phyloP scores from a whole-genome alignment of 2,797 vertebrate genomes.

The Macrochelys suwanniensis region DNA sequence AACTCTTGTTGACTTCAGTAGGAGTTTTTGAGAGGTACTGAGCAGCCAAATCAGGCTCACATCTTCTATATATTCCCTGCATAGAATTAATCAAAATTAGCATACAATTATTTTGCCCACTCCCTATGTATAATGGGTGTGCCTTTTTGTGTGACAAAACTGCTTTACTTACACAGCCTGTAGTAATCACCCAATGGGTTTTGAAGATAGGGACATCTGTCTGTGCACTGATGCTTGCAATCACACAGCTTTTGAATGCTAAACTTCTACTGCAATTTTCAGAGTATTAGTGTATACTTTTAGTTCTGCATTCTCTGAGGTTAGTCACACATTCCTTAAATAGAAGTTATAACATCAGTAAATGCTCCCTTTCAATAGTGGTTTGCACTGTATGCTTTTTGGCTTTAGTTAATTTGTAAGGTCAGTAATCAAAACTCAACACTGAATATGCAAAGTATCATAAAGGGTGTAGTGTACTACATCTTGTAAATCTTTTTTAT shows the following conservation, averaged over 20 bases:
- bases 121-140: background rate
- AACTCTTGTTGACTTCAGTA: background rate
- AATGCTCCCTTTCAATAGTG: constrained; percentile 1
- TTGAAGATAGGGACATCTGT: constrained; percentile 22
- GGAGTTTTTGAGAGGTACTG: background rate
- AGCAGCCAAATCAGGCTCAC: background rate
- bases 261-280: background rate
- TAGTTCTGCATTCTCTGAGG: background rate
- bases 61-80: background rate
- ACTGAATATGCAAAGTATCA: background rate
- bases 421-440: background rate
- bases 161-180: background rate
- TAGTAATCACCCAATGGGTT: constrained; percentile 26
- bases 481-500: background rate
- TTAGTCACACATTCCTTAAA: background rate
- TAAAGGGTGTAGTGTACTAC: background rate
- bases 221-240: background rate
- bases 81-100: background rate
- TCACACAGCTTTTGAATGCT: background rate
- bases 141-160: constrained; percentile 6
- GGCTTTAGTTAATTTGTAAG: constrained; percentile 65
- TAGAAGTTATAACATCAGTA: background rate
- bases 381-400: constrained; percentile 13
- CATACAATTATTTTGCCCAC: background rate
- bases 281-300: background rate